phyloP scores from a whole-genome alignment of 2,113 vertebrate genomes.

The Blennius ocellaris region DNA sequence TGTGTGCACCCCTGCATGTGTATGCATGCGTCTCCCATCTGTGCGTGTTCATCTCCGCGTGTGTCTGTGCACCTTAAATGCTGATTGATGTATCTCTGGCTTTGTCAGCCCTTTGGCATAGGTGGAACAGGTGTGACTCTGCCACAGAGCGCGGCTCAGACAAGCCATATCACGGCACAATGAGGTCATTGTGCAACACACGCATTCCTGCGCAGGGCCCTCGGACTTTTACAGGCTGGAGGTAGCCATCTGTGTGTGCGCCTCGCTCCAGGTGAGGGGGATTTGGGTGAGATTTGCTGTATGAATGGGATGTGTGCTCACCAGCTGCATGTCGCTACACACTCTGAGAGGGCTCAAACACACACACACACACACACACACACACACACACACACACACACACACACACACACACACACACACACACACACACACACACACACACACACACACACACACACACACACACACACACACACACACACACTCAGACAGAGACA shows the following conservation, averaged over 20 bases:
- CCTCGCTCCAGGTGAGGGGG: slow-evolving; percentile 78
- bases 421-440: slow-evolving; percentile 19
- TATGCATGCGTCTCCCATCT: slow-evolving; percentile 27
- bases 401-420: slow-evolving; percentile 31
- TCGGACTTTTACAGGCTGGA: slow-evolving; percentile 81
- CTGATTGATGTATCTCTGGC: slow-evolving; percentile 85
- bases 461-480: slow-evolving; percentile 20
- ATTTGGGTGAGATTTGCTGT: slow-evolving; percentile 74
- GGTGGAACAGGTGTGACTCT: slow-evolving; percentile 89
- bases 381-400: slow-evolving; percentile 26
- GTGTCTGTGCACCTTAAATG: slow-evolving; percentile 64
- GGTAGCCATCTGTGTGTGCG: slow-evolving; percentile 70
- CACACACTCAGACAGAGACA: slow-evolving; percentile 28
- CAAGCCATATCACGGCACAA: slow-evolving; percentile 83
- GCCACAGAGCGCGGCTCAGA: slow-evolving; percentile 84
- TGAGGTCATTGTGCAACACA: slow-evolving; percentile 86
- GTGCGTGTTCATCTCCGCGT: slow-evolving; percentile 25
- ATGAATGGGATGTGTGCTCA: slow-evolving; percentile 73
- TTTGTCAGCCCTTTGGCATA: slow-evolving; percentile 86
- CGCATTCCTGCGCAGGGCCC: slow-evolving; percentile 81
- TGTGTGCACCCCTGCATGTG: slow-evolving; percentile 31
- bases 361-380: slow-evolving; percentile 25
- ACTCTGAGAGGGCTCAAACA: slow-evolving; percentile 37
- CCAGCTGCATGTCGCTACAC: slow-evolving; percentile 69
- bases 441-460: slow-evolving; percentile 21